Base-by-base conservation (phyloP, 1,140 invertebrate genomes). In the Drusus annulatus region DNA sequence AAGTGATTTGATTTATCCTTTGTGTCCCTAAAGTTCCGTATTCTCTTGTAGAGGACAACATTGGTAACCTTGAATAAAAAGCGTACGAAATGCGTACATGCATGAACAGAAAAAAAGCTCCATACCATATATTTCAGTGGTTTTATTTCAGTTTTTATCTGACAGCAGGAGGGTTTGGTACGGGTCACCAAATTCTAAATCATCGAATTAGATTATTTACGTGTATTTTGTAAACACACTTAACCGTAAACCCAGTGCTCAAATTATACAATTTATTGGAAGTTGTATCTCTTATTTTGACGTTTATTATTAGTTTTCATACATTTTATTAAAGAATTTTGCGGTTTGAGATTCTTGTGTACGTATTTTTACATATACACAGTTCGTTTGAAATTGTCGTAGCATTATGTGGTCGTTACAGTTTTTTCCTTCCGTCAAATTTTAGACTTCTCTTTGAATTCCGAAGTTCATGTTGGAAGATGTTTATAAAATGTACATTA, bases 401-500 rank as follows among this genome's bases (percentile, higher is more conserved):
- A 50, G 74, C 31, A 50, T 76, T 60, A 76, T 76, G 58, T 76
- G 74, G 28, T 45, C n/a, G 56, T 76, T 60, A 62, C 74, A 36
- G 7, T 76, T 76, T 58, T 76, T 51, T 76, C 50, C 71, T 17
- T 76, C 63, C 16, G 19, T 21, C 16, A 21, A 60, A 60, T 63
- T 23, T 13, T 10, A 21, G 56, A 63, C 36, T 76, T 21, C 28
- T 21, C 2, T 4, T 65, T 51, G 51, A 71, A 71, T 71, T 71
- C 8, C 17, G 13, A 50, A 71, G 16, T 62, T 52, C 15, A 60
- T 73, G 52, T 60, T 60, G 45, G 25, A 60, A 79, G 7, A 60
- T 73, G 52, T 60, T 60, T 58, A 25, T 50, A 79, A 71, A 60
- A 79, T 79, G 77, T 54, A 50, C 36, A 36, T 71, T 21, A 78